Evolutionary conservation across 1,140 invertebrate genomes (phyloP).

Genomic region (Ladona fulva): DNA sequence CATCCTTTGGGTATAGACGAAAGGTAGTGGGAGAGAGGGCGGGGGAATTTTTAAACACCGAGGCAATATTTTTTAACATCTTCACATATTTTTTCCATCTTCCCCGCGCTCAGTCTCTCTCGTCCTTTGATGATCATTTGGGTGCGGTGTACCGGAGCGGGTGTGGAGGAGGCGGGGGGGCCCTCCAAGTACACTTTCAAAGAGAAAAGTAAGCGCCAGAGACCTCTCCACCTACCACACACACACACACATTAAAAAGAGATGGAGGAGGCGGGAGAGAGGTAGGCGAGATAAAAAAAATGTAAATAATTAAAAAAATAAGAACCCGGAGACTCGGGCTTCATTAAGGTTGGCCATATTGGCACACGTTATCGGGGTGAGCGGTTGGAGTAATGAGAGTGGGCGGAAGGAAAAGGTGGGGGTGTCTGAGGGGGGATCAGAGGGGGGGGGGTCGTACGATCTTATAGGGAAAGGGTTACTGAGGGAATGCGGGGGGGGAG

Average conservation of each 20-base stretch:
- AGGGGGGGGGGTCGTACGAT: background rate
- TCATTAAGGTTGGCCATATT: slow-evolving; percentile 5
- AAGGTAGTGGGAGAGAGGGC: background rate
- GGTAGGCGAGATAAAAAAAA: slow-evolving; percentile 3
- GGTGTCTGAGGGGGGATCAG: background rate
- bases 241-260: background rate
- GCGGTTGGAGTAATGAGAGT: background rate
- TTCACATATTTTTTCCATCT: slow-evolving; percentile 1
- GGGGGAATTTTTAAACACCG: background rate
- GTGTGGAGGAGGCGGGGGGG: background rate
- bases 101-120: background rate
- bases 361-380: background rate
- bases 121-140: slow-evolving; percentile 7
- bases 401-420: background rate
- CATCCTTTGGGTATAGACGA: slow-evolving; percentile 4
- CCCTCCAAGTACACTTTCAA: background rate
- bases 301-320: slow-evolving; percentile 11
- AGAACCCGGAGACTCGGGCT: background rate
- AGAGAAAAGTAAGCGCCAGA: background rate
- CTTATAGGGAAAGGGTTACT: background rate
- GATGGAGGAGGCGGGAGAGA: background rate
- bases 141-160: background rate
- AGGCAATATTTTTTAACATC: slow-evolving; percentile 9
- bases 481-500: no score
- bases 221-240: background rate